Base-by-base conservation (phyloP, 2,888 invertebrate species). In the Chloroclysta siterata region DNA sequence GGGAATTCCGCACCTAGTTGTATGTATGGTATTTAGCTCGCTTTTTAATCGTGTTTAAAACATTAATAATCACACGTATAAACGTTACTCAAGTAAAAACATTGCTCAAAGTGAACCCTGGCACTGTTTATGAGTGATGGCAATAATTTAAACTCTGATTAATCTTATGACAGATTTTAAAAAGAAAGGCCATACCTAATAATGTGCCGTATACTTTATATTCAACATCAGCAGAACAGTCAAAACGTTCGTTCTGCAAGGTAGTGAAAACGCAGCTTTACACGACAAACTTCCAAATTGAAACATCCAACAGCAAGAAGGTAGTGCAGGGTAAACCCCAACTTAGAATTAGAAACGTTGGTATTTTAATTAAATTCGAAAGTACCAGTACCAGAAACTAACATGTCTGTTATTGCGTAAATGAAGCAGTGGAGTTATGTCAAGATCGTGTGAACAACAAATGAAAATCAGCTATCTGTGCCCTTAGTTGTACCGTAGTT, bases 311-410 rank as follows among this genome's bases (percentile, higher is more conserved):
- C 51, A 36, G 36, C 17, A 11, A 8, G 50, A 28, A 50, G 29
- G 50, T 28, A 50, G 8, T 46, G 46, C 46, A 46, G 46, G 46
- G 17, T 46, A 17, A 46, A 46, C 11, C 52, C 51, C 13, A 52
- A 52, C 52, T 29, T 52, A 52, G 36, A 52, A 52, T 14, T 36
- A 36, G 52, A 52, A 33, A 52, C 52, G 46, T 17, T 46, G 46
- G 46, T 17, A 46, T 46, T 46, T 46, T 46, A 46, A 46, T 51
- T 51, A 33, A 51, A 51, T 33, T 51, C 29, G 11, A 36, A 51
- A 51, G 15, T 17, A 15, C 17, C 46, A 17, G 17, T 17, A 46
- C 10, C 10, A 46, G 46, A 46, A 46, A 46, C 46, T 6, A 46
- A 46, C 46, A 17, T 11, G 46, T 46, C 10, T 46, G 46, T 46